Evolutionary conservation across 35 echinoderm and acorn worm species (phyloP).

Genomic region (Amphiura filiformis): DNA sequence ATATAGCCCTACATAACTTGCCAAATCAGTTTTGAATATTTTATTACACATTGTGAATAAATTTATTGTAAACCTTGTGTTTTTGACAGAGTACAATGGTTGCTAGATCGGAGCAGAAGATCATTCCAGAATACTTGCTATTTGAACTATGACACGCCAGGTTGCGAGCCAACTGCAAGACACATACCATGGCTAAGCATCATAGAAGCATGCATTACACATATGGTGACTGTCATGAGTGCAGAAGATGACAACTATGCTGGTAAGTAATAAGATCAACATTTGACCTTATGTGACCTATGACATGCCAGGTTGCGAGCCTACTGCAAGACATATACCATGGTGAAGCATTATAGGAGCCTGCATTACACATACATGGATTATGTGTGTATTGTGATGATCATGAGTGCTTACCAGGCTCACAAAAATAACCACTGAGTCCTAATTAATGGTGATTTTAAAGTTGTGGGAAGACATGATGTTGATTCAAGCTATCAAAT

Average conservation of each 20-base stretch:
- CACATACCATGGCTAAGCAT: constrained; percentile 48
- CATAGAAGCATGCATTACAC: constrained; percentile 41
- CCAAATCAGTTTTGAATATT: background rate
- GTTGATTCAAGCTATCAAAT: too few species aligned
- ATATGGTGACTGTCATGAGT: constrained; percentile 24
- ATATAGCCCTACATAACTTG: too few species aligned
- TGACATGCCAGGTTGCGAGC: constrained; percentile 54
- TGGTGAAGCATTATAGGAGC: constrained; percentile 49
- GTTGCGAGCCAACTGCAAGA: constrained; percentile 34
- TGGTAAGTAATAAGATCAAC: too few species aligned
- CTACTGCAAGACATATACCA: constrained; percentile 28
- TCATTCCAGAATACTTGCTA: constrained; percentile 50
- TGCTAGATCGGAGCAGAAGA: constrained; percentile 33
- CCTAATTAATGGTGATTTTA: too few species aligned
- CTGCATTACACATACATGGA: constrained; percentile 37
- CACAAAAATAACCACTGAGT: too few species aligned
- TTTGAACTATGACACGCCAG: constrained; percentile 46
- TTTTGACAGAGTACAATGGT: constrained; percentile 38
- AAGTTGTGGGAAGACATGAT: too few species aligned
- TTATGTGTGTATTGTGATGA: too few species aligned
- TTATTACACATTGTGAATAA: background rate
- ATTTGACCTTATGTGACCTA: constrained; percentile 46
- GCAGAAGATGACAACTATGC: background rate
- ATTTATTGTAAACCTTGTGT: background rate
- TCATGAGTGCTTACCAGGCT: too few species aligned